Percentiles rank a stretch among this genome's conserved stretches.
phyloP scores from a whole-genome alignment of 2,797 vertebrate genomes.

The Heliangelus exortis region DNA sequence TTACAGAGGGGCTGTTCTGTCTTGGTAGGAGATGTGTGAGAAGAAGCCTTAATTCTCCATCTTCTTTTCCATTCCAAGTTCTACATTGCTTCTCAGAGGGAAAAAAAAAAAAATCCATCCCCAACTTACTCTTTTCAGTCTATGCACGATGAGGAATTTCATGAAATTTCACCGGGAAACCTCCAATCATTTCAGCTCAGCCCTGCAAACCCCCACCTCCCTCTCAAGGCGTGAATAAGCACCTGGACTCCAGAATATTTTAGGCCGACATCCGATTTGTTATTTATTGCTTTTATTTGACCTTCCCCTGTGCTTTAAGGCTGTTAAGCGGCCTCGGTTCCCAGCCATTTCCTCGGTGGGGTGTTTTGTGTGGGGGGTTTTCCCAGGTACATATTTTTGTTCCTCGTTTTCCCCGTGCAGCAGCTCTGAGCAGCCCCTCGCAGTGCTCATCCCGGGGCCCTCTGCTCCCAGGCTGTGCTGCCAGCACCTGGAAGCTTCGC shows the following conservation, averaged over 20 bases:
- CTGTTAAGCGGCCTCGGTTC: neutral
- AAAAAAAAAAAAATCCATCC: neutral
- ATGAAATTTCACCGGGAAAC: neutral
- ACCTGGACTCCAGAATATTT: neutral
- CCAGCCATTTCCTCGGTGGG: neutral
- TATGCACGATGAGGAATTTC: neutral
- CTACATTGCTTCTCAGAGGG: neutral
- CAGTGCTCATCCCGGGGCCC: neutral
- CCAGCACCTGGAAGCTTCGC: conserved; percentile 11
- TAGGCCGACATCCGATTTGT: neutral
- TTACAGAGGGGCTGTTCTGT: neutral
- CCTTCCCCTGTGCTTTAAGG: neutral
- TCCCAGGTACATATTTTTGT: neutral
- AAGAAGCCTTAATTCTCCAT: neutral
- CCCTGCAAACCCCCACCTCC: neutral
- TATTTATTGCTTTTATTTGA: neutral
- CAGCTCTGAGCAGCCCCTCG: neutral
- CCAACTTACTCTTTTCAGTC: neutral
- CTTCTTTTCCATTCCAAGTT: neutral
- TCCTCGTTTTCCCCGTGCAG: neutral
- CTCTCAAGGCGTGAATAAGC: neutral
- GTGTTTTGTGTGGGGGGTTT: neutral
- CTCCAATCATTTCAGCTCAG: neutral
- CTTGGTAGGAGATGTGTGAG: neutral
- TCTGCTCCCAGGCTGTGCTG: too few species aligned